Evolutionary conservation across 2,797 vertebrate species (phyloP).

Genomic region (Nannoperca australis): DNA sequence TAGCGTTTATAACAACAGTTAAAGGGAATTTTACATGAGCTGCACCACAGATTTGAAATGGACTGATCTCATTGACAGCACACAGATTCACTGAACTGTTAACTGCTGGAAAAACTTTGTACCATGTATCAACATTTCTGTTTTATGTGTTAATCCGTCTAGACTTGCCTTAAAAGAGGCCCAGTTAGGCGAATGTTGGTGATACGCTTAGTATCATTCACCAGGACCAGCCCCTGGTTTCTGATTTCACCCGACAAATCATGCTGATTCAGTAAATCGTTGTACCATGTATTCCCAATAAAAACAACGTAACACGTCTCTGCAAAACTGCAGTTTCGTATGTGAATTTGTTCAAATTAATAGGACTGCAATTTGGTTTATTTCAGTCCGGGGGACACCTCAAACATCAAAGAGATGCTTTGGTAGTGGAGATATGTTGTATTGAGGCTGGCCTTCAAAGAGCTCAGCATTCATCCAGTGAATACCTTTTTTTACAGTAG

Average conservation of each 20-base stretch:
- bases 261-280: background rate
- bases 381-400: constrained; percentile 39
- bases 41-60: background rate
- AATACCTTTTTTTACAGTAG: constrained; percentile 62
- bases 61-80: background rate
- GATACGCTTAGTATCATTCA: background rate
- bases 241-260: background rate
- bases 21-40: background rate
- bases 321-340: constrained; percentile 8
- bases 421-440: constrained; percentile 80
- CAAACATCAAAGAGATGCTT: constrained; percentile 82
- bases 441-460: constrained; percentile 84
- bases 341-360: constrained; percentile 35
- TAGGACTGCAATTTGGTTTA: constrained; percentile 43
- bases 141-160: background rate
- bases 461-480: constrained; percentile 69
- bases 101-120: background rate
- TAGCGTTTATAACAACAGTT: background rate
- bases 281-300: background rate
- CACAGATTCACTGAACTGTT: background rate
- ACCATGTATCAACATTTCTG: background rate
- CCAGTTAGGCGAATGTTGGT: background rate
- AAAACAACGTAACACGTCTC: background rate
- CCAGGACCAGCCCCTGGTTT: background rate
- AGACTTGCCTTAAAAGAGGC: background rate